Evolutionary conservation across 2,888 invertebrate genomes (phyloP).

Genomic region (Plebejus anna): DNA sequence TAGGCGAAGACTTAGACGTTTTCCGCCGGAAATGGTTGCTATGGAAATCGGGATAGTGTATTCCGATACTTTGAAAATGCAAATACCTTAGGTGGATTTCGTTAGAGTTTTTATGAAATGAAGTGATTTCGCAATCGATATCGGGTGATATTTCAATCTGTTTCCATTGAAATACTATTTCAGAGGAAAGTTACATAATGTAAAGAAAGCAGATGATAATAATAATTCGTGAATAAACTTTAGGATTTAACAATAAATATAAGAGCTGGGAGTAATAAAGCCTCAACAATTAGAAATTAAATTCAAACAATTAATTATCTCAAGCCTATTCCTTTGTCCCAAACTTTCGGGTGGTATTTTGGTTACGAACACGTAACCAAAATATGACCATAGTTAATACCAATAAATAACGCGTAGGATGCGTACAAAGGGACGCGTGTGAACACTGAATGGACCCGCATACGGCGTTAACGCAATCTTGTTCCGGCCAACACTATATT

Average conservation of each 20-base stretch:
- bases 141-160: not conserved
- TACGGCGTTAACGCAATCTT: conserved; percentile 48
- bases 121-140: not conserved
- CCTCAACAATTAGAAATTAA: not conserved
- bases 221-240: not conserved
- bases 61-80: conserved; percentile 27
- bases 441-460: conserved; percentile 64
- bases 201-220: not conserved
- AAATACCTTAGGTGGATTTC: not conserved
- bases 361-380: not conserved
- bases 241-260: too few relatives aligned
- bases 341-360: not conserved
- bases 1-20: conserved; percentile 54
- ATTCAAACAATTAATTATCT: not conserved
- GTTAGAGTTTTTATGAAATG: not conserved
- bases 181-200: not conserved
- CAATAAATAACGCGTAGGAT: conserved; percentile 40
- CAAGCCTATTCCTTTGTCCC: not conserved
- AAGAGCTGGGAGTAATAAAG: not conserved
- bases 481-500: conserved; percentile 38
- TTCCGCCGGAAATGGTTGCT: conserved; percentile 62
- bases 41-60: conserved; percentile 47
- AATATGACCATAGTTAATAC: conserved; percentile 44
- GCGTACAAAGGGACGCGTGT: conserved; percentile 47
- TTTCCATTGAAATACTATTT: not conserved